Base-by-base conservation (phyloP, 2,113 vertebrate species). In the Hippopotamus amphibius region DNA sequence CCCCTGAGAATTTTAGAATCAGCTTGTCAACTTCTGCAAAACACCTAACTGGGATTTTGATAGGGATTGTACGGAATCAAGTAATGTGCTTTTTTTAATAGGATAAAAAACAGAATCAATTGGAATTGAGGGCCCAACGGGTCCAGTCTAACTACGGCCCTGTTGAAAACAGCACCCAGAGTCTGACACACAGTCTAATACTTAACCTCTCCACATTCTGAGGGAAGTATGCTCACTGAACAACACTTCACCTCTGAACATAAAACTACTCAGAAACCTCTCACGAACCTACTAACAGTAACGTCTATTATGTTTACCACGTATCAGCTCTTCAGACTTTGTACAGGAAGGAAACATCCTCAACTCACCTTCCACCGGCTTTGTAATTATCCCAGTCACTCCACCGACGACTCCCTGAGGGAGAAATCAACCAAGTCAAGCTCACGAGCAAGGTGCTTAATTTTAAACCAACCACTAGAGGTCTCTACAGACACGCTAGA, bases 351-450 rank as follows among this genome's bases (percentile, higher is more conserved):
- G 13, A 19, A 84, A 46, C 6, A 14, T n/a, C 92, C 15, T 7
- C 6, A 22, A 83, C 99, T 43, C 97, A 99, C 99, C 99, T 99
- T 99, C 99, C 12, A 99, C 99, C 8, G 99, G 99, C 96, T 99
- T 99, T 72, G 99, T 99, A 97, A 99, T 99, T 81, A 99, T 99
- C 90, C 99, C 99, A 0, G 99, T 99, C 41, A 99, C 99, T 95
- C 99, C 99, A 16, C 99, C 99, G 66, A 99, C 97, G 13, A 99
- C 99, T 14, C 99, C 99, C 99, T 99, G 97, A 66, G 98, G 98
- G 4, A 69, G 95, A 97, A 98, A 93, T 97, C 48, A 37, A 88
- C 28, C 5, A 72, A 57, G 19, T 41, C 71, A 76, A 37, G 48
- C 28, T 14, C 50, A 12, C 94, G 89, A 21, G 6, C 30, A 57